Conservation (phyloP, 2,888 invertebrate genomes). For the Allolobophora icterica region DNA sequence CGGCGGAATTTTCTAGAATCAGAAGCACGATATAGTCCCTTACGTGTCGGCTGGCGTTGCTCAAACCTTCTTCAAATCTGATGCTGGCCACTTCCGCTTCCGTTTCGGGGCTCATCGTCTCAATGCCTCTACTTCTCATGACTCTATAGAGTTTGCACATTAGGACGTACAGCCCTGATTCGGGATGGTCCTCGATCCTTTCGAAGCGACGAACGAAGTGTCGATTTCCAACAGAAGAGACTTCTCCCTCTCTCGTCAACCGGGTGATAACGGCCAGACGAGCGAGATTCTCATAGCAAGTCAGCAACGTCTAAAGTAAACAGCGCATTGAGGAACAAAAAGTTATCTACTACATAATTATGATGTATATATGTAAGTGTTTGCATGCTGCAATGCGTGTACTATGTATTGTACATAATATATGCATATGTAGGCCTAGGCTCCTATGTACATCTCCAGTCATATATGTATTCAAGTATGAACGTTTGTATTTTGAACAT, state of each 20-base stretch:
- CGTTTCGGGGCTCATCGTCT: not conserved
- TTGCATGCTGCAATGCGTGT: too few species aligned
- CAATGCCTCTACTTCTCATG: not conserved
- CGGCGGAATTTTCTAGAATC: not conserved
- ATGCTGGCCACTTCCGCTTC: not conserved
- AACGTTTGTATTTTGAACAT: too few species aligned
- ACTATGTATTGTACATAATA: too few species aligned
- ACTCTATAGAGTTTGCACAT: not conserved
- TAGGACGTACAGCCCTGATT: not conserved
- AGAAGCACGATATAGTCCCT: not conserved
- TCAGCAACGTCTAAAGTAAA: not conserved
- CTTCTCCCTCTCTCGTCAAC: not conserved
- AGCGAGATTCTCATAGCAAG: constrained; percentile 12
- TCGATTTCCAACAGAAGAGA: not conserved
- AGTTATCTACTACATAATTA: too few species aligned
- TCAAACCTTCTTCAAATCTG: not conserved
- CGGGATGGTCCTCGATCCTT: not conserved
- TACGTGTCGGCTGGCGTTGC: not conserved
- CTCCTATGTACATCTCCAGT: too few species aligned
- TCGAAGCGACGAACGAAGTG: not conserved
- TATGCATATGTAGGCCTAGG: too few species aligned
- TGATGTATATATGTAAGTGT: too few species aligned
- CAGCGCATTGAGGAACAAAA: not conserved
- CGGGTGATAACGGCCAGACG: not conserved
- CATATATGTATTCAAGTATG: too few species aligned